These are phyloP conservation scores for Proales similis DNA, from an alignment of 1,140 invertebrate species.

Conservation along the genomic window DNA sequence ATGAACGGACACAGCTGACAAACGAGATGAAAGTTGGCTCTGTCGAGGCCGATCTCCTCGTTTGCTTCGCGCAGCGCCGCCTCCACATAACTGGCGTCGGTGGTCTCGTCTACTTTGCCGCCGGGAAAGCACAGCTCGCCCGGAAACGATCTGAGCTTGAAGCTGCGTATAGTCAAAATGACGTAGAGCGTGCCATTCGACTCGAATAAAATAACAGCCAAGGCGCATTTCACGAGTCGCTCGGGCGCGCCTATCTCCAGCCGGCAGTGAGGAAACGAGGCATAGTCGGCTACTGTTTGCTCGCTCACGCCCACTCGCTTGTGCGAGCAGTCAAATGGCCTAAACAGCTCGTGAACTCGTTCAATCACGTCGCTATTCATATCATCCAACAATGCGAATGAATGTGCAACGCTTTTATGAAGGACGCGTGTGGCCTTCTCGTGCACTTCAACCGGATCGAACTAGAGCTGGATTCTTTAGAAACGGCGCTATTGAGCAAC, in stretches of 20 bases:
- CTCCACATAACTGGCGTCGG: constrained; percentile 1
- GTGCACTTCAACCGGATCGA: too few species aligned
- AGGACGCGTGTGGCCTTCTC: too few species aligned
- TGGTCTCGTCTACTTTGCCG: constrained; percentile 8
- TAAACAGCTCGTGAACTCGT: too few species aligned
- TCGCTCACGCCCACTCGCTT: too few species aligned
- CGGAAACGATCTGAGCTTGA: constrained; percentile 1
- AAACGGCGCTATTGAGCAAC: too few species aligned
- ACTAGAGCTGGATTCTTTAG: too few species aligned
- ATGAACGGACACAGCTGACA: constrained; percentile 28
- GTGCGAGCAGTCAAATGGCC: too few species aligned
- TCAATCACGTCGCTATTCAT: too few species aligned
- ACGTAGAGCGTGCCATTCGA: neutral
- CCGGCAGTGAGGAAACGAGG: constrained; percentile 27
- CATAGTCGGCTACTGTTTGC: too few species aligned
- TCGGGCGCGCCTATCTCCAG: neutral
- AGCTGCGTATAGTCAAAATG: constrained; percentile 22
- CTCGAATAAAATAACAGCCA: constrained; percentile 19
- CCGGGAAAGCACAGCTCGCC: constrained; percentile 30
- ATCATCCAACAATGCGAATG: too few species aligned
- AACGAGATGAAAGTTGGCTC: constrained; percentile 6
- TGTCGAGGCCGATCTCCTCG: constrained; percentile 29
- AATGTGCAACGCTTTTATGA: too few species aligned
- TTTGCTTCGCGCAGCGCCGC: constrained; percentile 26
- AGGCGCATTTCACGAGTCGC: constrained; percentile 22